Conservation (phyloP, 2,113 vertebrate genomes). For the Phoenicopterus ruber region DNA sequence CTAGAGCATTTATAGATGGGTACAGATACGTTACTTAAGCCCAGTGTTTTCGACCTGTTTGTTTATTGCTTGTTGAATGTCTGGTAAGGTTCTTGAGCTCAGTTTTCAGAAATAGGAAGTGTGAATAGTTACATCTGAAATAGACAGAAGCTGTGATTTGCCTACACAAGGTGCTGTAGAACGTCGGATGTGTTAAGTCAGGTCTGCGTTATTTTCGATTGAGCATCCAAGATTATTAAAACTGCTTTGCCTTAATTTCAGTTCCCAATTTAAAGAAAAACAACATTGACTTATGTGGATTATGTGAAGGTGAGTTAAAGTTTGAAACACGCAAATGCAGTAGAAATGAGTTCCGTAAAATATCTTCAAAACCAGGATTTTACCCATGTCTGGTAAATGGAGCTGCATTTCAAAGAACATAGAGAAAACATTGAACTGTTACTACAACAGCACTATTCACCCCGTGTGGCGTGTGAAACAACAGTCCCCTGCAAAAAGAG, state of each 20-base stretch:
- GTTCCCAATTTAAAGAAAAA: background rate
- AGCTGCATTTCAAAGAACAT: background rate
- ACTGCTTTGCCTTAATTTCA: background rate
- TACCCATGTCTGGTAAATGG: background rate
- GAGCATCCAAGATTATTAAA: background rate
- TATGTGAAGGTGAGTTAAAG: background rate
- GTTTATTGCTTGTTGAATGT: background rate
- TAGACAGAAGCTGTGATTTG: background rate
- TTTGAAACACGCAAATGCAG: background rate
- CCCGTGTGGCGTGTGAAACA: accelerated
- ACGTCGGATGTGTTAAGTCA: background rate
- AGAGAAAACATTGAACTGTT: background rate
- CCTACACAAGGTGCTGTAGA: background rate
- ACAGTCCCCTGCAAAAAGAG: background rate
- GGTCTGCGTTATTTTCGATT: background rate
- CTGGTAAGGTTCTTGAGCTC: background rate
- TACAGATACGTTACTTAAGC: background rate
- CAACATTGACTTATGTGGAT: background rate
- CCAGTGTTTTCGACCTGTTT: background rate
- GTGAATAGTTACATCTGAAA: background rate
- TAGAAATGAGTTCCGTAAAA: background rate
- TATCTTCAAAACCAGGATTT: background rate
- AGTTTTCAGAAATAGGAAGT: background rate
- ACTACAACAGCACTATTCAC: background rate
- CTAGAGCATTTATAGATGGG: background rate